phyloP scores from a whole-genome alignment of 2,888 invertebrate genomes.

The Drosophila quinaria region DNA sequence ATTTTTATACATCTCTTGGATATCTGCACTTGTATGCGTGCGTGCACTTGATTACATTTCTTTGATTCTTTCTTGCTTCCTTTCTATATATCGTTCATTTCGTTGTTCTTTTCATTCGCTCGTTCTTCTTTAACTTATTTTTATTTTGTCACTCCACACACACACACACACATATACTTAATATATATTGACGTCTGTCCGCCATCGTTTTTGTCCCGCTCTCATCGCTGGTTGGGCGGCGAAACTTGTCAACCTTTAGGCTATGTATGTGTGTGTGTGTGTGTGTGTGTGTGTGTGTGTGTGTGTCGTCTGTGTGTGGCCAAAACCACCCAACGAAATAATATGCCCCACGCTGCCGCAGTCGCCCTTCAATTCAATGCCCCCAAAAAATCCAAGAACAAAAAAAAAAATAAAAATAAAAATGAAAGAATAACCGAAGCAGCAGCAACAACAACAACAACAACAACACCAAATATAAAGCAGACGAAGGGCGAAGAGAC shows the following conservation, averaged over 20 bases:
- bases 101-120: not conserved
- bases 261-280: constrained; percentile 3
- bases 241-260: constrained; percentile 77
- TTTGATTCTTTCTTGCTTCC: constrained; percentile 43
- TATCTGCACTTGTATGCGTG: constrained; percentile 35
- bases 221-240: constrained; percentile 76
- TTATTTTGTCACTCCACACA: constrained; percentile 43
- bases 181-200: constrained; percentile 62
- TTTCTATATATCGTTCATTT: constrained; percentile 4
- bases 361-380: constrained; percentile 73
- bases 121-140: constrained; percentile 26
- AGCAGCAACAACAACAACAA: constrained; percentile 29
- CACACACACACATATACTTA: constrained; percentile 30
- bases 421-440: not conserved
- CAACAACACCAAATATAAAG: constrained; percentile 2
- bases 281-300: constrained; percentile 3
- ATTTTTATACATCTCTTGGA: constrained; percentile 35
- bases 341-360: constrained; percentile 12
- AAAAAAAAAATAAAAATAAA: constrained; percentile 20
- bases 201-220: constrained; percentile 24
- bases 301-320: no score
- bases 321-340: constrained; percentile 7
- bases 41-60: constrained; percentile 75
- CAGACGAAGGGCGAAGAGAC: constrained; percentile 48
- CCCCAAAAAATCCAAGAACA: constrained; percentile 44